These are phyloP conservation scores for Aphyosemion australe DNA, from an alignment of 2,113 vertebrate species.

Conservation along the genomic window DNA sequence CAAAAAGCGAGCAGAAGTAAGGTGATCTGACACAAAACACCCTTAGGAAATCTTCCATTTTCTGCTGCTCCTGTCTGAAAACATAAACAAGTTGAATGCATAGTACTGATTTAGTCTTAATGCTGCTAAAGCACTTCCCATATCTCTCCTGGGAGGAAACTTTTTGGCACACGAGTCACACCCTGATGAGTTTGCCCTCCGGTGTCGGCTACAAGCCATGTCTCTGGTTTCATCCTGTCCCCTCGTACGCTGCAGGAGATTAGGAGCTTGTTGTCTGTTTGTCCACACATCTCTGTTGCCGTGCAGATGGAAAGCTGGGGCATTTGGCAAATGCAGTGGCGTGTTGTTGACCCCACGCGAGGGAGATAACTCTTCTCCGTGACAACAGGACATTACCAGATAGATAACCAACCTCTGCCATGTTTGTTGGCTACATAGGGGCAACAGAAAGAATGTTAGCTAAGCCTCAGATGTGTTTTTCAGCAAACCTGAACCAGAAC, in stretches of 20 bases:
- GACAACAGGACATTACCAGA: conserved; percentile 59
- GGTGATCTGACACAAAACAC: conserved; percentile 14
- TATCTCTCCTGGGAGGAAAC: conserved; percentile 56
- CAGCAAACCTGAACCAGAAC: conserved; percentile 69
- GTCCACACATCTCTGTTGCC: conserved; percentile 65
- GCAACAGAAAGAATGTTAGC: conserved; percentile 32
- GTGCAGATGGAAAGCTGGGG: conserved; percentile 60
- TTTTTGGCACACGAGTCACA: conserved; percentile 52
- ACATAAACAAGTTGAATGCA: conserved; percentile 50
- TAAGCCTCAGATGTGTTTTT: conserved; percentile 50
- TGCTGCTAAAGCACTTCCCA: conserved; percentile 59
- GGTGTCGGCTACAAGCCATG: conserved; percentile 54
- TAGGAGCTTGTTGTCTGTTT: conserved; percentile 72
- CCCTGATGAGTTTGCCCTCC: conserved; percentile 69
- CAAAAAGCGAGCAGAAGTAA: conserved; percentile 14
- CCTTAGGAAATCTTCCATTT: conserved; percentile 21
- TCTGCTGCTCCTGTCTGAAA: conserved; percentile 14
- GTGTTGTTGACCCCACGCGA: conserved; percentile 48
- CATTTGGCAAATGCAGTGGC: conserved; percentile 54
- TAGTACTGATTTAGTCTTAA: conserved; percentile 58
- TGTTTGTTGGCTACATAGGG: conserved; percentile 22
- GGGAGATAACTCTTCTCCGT: conserved; percentile 61
- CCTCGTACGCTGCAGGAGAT: conserved; percentile 64
- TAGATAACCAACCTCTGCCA: conserved; percentile 59
- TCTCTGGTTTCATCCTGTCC: conserved; percentile 63